Base-by-base conservation (phyloP, 1,140 invertebrate species). In the Heliconius congener region DNA sequence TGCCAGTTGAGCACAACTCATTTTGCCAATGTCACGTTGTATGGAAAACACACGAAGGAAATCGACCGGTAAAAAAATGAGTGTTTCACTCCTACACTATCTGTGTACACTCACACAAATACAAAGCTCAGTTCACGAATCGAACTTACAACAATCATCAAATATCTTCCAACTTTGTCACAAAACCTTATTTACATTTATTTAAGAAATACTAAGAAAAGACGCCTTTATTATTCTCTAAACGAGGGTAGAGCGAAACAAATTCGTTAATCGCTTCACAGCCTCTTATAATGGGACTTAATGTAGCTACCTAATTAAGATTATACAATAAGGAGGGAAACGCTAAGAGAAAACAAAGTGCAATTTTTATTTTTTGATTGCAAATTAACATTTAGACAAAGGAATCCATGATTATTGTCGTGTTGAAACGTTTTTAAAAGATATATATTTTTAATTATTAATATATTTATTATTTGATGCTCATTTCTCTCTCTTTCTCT, bases 281-380 rank as follows among this genome's bases (percentile, higher is more conserved):
- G 55, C 23, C n/a, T 66, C 37, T 66, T 27, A 60, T 75, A 75
- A 75, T 66, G 57, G 66, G 37, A 42, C 55, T 75, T 66, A 75
- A 42, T 75, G 55, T 75, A 75, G 39, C 60, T 50, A 37, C 19
- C 74, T 75, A 75, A 75, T 66, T 75, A 57, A 75, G 37, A 75
- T 75, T 66, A 46, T 60, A 66, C 74, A 27, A 52, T 66, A 42
- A 75, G 16, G 50, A 50, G 73, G 46, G 42, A 75, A 60, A 75
- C 23, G 30, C 18, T 34, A n/a, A 60, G 3, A 75, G 74, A 66
- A 55, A 75, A 42, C 71, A 72, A 66, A 23, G 3, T 66, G n/a
- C 9, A 66, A 16, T 11, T 27, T n/a, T 57, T 57, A 6, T 57
- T 57, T 57, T 57, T 57, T n/a, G 3, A 57, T 57, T 23, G 55